phyloP scores from a whole-genome alignment of 2,888 invertebrate species.

The Drosophila parthenogenetica region DNA sequence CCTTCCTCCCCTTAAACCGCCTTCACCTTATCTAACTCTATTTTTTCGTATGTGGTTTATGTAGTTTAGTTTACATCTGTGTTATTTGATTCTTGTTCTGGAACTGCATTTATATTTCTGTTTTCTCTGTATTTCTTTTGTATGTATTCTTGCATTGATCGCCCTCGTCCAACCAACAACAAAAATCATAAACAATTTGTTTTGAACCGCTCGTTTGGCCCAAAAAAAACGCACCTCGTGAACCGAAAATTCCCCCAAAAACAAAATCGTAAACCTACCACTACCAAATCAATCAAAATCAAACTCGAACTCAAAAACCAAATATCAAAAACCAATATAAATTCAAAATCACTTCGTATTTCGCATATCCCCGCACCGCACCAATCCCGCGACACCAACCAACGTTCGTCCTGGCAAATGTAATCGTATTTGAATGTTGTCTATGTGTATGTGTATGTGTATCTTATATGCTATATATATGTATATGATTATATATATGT shows the following conservation, averaged over 20 bases:
- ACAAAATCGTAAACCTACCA: constrained; percentile 27
- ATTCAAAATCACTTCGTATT: constrained; percentile 42
- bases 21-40: constrained; percentile 14
- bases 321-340: neutral
- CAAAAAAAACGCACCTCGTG: constrained; percentile 54
- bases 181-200: constrained; percentile 54
- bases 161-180: constrained; percentile 76
- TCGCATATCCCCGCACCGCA: constrained; percentile 45
- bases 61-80: constrained; percentile 11
- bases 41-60: constrained; percentile 14
- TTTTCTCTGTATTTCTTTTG: constrained; percentile 75
- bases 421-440: constrained; percentile 61
- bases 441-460: constrained; percentile 40
- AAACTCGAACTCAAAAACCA: too few relatives aligned
- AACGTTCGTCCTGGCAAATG: constrained; percentile 49
- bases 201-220: constrained; percentile 69
- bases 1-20: neutral
- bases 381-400: constrained; percentile 37
- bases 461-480: constrained; percentile 42
- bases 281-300: constrained; percentile 1
- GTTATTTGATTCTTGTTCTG: constrained; percentile 31
- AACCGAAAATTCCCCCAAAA: constrained; percentile 37
- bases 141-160: constrained; percentile 77
- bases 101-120: constrained; percentile 59
- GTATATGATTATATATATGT: constrained; percentile 47